Conservation (phyloP, 2,888 invertebrate genomes). For the Augochlorella aurata region DNA sequence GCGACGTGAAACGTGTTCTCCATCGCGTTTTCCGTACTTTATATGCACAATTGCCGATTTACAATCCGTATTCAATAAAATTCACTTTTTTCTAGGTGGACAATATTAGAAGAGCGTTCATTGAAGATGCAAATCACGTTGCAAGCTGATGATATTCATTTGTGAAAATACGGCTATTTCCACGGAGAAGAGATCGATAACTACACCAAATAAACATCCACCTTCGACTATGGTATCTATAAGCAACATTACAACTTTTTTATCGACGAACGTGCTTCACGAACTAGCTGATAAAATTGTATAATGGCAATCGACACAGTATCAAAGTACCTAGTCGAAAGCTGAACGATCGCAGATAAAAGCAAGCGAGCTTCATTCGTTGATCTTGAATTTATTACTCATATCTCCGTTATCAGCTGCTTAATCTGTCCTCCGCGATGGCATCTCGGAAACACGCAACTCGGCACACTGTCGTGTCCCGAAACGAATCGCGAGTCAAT, state of each 20-base stretch:
- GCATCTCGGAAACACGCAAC: neutral
- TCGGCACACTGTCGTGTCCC: neutral
- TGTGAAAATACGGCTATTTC: too few species aligned
- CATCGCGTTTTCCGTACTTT: too few species aligned
- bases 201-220: too few species aligned
- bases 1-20: too few species aligned
- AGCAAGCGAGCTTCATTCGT: neutral
- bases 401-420: slow-evolving; percentile 28
- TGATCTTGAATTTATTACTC: neutral
- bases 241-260: neutral
- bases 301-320: neutral
- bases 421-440: neutral
- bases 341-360: neutral
- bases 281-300: neutral
- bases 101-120: too few species aligned
- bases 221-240: too few species aligned
- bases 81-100: too few species aligned
- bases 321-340: neutral
- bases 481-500: neutral
- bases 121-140: too few species aligned
- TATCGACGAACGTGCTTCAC: neutral
- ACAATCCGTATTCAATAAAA: too few species aligned
- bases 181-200: too few species aligned
- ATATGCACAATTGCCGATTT: too few species aligned
- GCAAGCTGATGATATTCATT: too few species aligned